Base-by-base conservation (phyloP, 2,797 vertebrate genomes). In the Rhadinocentrus ornatus region DNA sequence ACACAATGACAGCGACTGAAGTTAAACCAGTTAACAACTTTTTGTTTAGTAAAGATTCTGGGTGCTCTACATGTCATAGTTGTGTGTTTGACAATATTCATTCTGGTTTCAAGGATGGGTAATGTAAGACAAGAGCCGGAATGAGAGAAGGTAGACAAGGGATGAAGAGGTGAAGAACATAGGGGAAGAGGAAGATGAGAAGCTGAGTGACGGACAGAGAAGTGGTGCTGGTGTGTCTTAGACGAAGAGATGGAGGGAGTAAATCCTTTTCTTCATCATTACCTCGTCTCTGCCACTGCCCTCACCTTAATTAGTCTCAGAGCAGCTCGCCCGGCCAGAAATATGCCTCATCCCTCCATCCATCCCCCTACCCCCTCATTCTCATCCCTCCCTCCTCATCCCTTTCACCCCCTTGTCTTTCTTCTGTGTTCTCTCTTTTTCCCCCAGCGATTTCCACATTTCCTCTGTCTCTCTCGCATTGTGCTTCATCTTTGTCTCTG, bases 261-360 rank as follows among this genome's bases (percentile, higher is more conserved):
- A 94, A 94, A 94, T 93, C 93, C 93, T 93, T 93, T 94, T 93
- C 91, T 93, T 93, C 93, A 94, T 94, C 93, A 94, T 94, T 93
- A 93, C 92, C 91, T 93, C 86, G 74, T 91, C 88, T 90, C 89
- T 90, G 90, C 89, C 88, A 85, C 89, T 93, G 92, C 89, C 92
- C 91, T 93, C 89, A 89, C 87, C 91, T 93, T 95, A 94, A 95
- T 94, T 94, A 95, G 94, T 95, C 94, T 94, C 93, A 91, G 92
- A 93, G 93, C 93, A 92, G 87, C 92, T 87, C 63, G 67, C 90
- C 63, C 71, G 81, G 89, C 87, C 88, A 88, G 85, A 81, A 86
- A 78, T 88, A 87, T 86, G 82, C 66, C 85, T 89, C 87, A 81
- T 88, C 85, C 81, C 73, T 82, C 82, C 78, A 77, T 85, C 89